Percentiles rank a stretch among this genome's conserved stretches.
phyloP scores from a whole-genome alignment of 2,888 invertebrate species.

The Cryptocephalus primarius region DNA sequence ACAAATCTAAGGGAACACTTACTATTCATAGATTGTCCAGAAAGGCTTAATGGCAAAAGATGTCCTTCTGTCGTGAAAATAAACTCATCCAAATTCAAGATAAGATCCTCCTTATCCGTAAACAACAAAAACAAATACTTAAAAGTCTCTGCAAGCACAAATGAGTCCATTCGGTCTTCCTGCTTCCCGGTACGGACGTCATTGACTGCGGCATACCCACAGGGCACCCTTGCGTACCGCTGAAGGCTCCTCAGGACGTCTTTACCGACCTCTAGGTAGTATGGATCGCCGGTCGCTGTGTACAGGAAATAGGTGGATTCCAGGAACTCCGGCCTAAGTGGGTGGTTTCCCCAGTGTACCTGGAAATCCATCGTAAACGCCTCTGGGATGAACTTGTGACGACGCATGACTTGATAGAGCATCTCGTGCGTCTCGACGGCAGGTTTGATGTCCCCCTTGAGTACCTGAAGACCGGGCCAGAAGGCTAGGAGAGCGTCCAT shows the following conservation, averaged over 20 bases:
- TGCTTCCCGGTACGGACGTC: conserved; percentile 54
- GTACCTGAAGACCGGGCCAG: conserved; percentile 89
- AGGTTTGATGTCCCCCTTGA: conserved; percentile 82
- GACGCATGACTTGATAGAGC: conserved; percentile 95
- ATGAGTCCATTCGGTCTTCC: conserved; percentile 97
- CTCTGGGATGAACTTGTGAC: conserved; percentile 96
- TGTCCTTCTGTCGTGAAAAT: conserved; percentile 93
- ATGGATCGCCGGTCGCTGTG: conserved; percentile 89
- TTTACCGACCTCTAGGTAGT: conserved; percentile 88
- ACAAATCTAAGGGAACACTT: conserved; percentile 2
- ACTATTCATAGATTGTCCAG: conserved; percentile 42
- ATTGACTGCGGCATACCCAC: conserved; percentile 84
- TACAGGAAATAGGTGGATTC: conserved; percentile 97
- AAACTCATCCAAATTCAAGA: conserved; percentile 75
- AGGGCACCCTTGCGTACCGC: conserved; percentile 82
- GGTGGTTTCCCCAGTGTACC: conserved; percentile 98
- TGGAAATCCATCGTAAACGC: conserved; percentile 95
- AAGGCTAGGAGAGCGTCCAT: conserved; percentile 97
- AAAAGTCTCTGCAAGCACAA: conserved; percentile 94
- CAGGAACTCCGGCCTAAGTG: conserved; percentile 90
- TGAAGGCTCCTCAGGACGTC: conserved; percentile 82
- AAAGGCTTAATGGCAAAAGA: conserved; percentile 77
- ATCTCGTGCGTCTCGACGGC: conserved; percentile 99
- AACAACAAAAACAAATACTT: conserved; percentile 94
- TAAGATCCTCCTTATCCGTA: conserved; percentile 73